Evolutionary conservation across 2,797 vertebrate species (phyloP).

Genomic region (Notoglanidium macrostoma): DNA sequence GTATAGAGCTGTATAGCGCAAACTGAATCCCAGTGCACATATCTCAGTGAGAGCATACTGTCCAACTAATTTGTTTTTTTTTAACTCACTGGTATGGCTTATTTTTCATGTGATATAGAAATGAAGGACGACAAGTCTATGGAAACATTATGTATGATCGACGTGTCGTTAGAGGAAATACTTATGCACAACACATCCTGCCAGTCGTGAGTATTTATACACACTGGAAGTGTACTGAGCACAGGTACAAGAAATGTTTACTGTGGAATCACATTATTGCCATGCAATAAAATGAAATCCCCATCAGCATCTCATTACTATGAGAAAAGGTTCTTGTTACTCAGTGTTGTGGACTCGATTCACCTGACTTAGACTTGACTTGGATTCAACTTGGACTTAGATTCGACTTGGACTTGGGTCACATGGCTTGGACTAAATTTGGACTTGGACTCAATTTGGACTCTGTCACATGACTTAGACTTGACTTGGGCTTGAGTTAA

Average conservation of each 20-base stretch:
- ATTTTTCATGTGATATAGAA: conserved; percentile 65
- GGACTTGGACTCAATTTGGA: neutral
- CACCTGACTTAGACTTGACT: neutral
- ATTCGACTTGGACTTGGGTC: neutral
- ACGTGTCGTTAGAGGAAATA: conserved; percentile 89
- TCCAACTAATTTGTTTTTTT: neutral
- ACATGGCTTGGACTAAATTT: neutral
- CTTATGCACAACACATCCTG: conserved; percentile 70
- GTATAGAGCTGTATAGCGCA: neutral
- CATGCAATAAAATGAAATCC: neutral
- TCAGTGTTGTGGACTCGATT: neutral
- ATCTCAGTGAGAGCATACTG: neutral
- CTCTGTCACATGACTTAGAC: neutral
- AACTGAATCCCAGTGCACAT: neutral
- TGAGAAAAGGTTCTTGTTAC: neutral
- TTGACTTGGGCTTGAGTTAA: no score
- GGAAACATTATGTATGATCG: conserved; percentile 91
- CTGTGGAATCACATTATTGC: neutral
- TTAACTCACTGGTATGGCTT: neutral
- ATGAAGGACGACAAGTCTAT: conserved; percentile 63
- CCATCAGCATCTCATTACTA: neutral
- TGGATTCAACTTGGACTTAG: neutral
- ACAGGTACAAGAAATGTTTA: neutral
- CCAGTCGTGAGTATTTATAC: conserved; percentile 70
- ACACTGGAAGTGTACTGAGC: neutral